Evolutionary conservation across 2,113 vertebrate genomes (phyloP), one percentile per base, ranked within the genome.

Genomic region (Anolis carolinensis): DNA sequence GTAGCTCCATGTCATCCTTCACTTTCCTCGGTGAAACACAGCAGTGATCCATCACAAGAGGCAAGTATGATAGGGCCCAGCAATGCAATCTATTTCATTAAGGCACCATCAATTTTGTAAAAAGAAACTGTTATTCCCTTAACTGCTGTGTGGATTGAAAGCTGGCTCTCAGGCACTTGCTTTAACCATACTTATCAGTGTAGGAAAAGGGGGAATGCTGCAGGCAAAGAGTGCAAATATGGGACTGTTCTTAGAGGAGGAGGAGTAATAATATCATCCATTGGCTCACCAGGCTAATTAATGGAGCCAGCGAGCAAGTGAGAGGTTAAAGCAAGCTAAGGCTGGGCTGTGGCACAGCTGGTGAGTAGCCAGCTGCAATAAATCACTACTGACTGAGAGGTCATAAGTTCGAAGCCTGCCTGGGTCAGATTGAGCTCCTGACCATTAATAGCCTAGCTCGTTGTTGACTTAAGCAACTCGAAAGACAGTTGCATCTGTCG

Each of bases 41-140:
- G 73, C 18, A 87, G 34, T 55, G 82, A 34, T 44, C 63, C 78
- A 23, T 81, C 75, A 80, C 52, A 11, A 14, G 82, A 81, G 59
- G 63, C 70, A 90, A 89, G n/a, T 71, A 70, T 65, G 75, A 25
- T 67, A 52, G 70, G 72, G 86, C 84, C 87, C 89, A 89, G 84
- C 68, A 18, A 76, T 78, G 88, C 70, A 36, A 85, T 73, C 78
- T 65, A 13, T 85, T 79, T n/a, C 65, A 79, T 85, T 79, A 71
- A 62, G 67, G 89, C 87, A 91, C 72, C 86, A 70, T 81, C 68
- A 65, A 81, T 90, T 36, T 39, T 32, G 70, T 79, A 0, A 4
- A 55, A 70, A 81, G 59, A 65, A 44, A 16, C 32, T 7, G 16
- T 32, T 74, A 27, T 25, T 63, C 75, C 59, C 7, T 59, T 52